phyloP scores from a whole-genome alignment of 2,113 vertebrate genomes.

The Hippocampus abdominalis region DNA sequence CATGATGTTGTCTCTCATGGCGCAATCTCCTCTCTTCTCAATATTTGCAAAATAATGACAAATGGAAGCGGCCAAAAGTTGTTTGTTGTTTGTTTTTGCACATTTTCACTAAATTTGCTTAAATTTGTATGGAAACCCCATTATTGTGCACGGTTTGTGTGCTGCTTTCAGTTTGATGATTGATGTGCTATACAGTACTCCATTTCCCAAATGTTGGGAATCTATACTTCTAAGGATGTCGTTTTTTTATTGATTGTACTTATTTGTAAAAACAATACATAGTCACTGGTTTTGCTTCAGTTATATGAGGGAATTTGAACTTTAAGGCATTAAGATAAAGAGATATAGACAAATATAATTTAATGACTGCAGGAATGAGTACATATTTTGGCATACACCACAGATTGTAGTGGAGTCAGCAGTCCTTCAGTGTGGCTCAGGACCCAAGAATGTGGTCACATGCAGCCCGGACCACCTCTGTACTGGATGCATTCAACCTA shows the following conservation, averaged over 20 bases:
- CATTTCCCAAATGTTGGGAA: not conserved
- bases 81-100: no score
- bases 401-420: constrained; percentile 2
- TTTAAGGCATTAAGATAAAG: not conserved
- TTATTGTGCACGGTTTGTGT: not conserved
- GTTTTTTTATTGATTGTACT: not conserved
- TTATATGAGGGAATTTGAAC: not conserved
- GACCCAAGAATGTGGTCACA: constrained; percentile 5
- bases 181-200: not conserved
- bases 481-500: not conserved
- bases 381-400: not conserved
- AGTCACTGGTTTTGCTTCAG: not conserved
- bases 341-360: not conserved
- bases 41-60: no score
- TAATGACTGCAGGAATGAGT: not conserved
- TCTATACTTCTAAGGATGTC: not conserved
- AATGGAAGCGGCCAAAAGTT: no score
- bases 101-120: no score
- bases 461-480: not conserved
- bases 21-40: no score
- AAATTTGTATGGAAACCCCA: no score
- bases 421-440: constrained; percentile 1
- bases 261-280: not conserved
- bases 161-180: not conserved
- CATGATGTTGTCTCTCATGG: no score